Base-by-base conservation (phyloP, 1,140 invertebrate genomes). In the Ips nitidus region DNA sequence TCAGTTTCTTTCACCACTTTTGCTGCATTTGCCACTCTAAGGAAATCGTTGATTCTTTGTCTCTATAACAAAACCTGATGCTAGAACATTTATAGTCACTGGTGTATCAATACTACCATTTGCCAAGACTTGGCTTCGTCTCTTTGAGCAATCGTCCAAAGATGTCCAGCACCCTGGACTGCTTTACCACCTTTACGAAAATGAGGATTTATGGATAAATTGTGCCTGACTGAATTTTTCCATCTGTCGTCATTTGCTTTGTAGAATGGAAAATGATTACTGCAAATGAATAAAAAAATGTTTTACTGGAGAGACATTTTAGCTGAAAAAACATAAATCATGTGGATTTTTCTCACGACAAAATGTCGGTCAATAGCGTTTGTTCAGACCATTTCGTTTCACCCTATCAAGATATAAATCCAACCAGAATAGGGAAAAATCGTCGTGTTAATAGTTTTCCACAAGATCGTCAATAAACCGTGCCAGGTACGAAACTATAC, bases 161-260 rank as follows among this genome's bases (percentile, higher is more conserved):
- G 83, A 79, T 95, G 93, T 8, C 93, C 93, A 1, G 92, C 91
- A 5, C 92, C 93, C 66, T 92, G 90, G 0, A 90, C 85, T 0
- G 92, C 91, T 75, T 94, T 91, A 0, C 88, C 88, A 0, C 92
- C 92, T 80, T 95, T 95, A 2, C 92, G 86, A 76, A 95, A 95
- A 78, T 94, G 92, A 0, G 92, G 93, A 81, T 94, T 95, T 76
- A 95, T 94, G 1, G 91, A 94, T 8, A 94, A 81, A 81, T 94
- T 94, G 78, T 94, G 92, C 65, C 93, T 83, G 0, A 95, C 91
- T 0, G 92, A 94, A 79, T 95, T 95, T 78, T 95, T 95, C 93
- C 93, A 95, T 71, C 92, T 86, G 73, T 94, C 92, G 69, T 95
- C 92, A 74, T 93, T 91, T 43, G 90, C 88, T 78, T 92, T 92